Evolutionary conservation across 2,888 invertebrate species (phyloP), one percentile per base, ranked within the genome.

Genomic region (Boloria selene): DNA sequence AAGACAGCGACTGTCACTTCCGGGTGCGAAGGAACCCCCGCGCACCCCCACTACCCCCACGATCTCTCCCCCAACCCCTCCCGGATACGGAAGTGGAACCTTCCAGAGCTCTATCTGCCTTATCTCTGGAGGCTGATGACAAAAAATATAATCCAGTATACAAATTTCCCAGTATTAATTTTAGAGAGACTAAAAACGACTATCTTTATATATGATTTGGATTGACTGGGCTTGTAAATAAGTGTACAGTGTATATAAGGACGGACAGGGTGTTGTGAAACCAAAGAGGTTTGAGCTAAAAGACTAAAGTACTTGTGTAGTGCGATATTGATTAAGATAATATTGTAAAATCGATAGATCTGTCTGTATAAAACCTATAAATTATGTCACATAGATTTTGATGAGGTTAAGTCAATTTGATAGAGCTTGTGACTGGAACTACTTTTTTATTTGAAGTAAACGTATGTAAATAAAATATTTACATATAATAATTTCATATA

Each of bases 1-100:
- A 94, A 7, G 94, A 94, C 82, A 93, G 93, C 64, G 94, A 95
- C 80, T 96, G 96, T 77, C 96, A 97, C 86, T 97, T 97, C 87
- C 93, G 97, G 51, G 95, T 97, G 67, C 94, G 97, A 65, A 93
- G 97, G 72, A 97, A 96, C 88, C 96, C 96, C 0, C 95, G 96
- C 76, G 96, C 96, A 73, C 96, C 96, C 0, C 96, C 96, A 72
- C 95, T 96, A 74, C 93, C 95, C 64, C 95, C 95, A 18, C 92
- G 93, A 63, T 92, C 93, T 42, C 84, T 91, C 69, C 84, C 83
- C 67, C 65, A 87, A 69, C 78, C 88, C 63, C 78, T 88, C 63
- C 87, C 87, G 56, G 56, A 56, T 45, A 45, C 56, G 4, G 56
- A 56, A 31, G 90, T 89, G 18, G 90, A 88, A 49, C 84, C 89